These are phyloP conservation scores for Pocota personata DNA, from an alignment of 2,888 invertebrate genomes.

Conservation along the genomic window DNA sequence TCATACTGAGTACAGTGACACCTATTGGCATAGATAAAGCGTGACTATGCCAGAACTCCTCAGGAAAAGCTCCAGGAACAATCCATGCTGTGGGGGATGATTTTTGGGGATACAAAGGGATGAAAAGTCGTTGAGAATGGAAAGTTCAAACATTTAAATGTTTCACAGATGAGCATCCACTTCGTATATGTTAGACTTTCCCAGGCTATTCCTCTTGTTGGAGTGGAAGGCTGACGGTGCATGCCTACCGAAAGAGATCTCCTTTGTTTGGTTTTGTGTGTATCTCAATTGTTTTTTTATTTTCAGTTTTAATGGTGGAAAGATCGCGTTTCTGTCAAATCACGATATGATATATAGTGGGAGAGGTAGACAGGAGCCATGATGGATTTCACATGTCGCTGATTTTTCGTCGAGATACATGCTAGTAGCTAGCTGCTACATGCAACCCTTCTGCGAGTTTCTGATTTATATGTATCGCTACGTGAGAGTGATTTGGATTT, in stretches of 20 bases:
- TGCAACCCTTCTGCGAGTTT: slow-evolving; percentile 55
- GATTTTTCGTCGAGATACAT: slow-evolving; percentile 66
- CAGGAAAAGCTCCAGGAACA: slow-evolving; percentile 49
- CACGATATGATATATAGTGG: slow-evolving; percentile 76
- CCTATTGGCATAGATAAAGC: slow-evolving; percentile 44
- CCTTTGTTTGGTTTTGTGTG: slow-evolving; percentile 21
- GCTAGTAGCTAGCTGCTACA: too few relatives aligned
- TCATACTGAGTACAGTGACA: slow-evolving; percentile 56
- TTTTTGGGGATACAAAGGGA: background rate
- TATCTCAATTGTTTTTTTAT: slow-evolving; percentile 1
- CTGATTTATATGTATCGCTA: slow-evolving; percentile 60
- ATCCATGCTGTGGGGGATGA: background rate
- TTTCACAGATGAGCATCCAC: slow-evolving; percentile 1
- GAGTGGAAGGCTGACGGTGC: background rate
- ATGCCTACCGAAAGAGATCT: slow-evolving; percentile 45
- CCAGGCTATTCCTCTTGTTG: slow-evolving; percentile 17
- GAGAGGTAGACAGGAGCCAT: slow-evolving; percentile 74
- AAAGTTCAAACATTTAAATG: slow-evolving; percentile 12
- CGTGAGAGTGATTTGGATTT: slow-evolving; percentile 54
- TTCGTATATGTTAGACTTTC: slow-evolving; percentile 27
- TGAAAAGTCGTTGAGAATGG: background rate
- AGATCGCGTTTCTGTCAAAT: slow-evolving; percentile 76
- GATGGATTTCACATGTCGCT: slow-evolving; percentile 74
- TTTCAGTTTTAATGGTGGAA: slow-evolving; percentile 55
- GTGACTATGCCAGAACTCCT: slow-evolving; percentile 1